These are phyloP conservation scores for Drosophila grimshawi DNA, from an alignment of 1,140 invertebrate genomes.

Conservation along the genomic window DNA sequence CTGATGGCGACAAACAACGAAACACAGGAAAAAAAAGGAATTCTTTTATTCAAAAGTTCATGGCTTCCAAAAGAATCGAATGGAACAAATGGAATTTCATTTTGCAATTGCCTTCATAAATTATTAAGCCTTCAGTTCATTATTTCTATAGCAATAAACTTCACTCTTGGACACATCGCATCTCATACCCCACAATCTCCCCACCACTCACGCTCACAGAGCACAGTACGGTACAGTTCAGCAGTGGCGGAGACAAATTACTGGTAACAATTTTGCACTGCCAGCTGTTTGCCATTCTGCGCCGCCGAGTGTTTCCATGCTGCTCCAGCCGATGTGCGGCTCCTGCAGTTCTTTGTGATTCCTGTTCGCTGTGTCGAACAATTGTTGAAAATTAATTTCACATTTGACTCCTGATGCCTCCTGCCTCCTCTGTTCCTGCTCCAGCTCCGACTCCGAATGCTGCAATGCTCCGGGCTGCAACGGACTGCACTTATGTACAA, in stretches of 20 bases:
- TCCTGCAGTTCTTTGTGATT: slow-evolving; percentile 47
- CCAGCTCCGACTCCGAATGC: background rate
- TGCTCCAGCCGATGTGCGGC: background rate
- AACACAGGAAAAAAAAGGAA: background rate
- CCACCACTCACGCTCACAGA: background rate
- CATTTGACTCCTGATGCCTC: slow-evolving; percentile 63
- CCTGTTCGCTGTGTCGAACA: slow-evolving; percentile 58
- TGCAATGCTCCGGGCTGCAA: slow-evolving; percentile 8
- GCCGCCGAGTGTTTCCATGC: slow-evolving; percentile 8
- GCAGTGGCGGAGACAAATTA: slow-evolving; percentile 58
- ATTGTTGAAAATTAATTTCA: slow-evolving; percentile 67
- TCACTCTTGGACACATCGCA: slow-evolving; percentile 22
- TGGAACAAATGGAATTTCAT: slow-evolving; percentile 47
- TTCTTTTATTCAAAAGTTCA: background rate
- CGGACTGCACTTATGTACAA: slow-evolving; percentile 60
- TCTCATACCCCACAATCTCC: background rate
- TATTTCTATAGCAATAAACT: slow-evolving; percentile 65
- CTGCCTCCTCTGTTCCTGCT: background rate
- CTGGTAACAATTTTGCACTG: slow-evolving; percentile 52
- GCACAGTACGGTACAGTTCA: background rate
- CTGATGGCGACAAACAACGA: background rate
- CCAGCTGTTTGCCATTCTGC: slow-evolving; percentile 48
- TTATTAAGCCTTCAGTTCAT: slow-evolving; percentile 60
- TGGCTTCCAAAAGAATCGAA: slow-evolving; percentile 14
- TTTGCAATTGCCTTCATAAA: slow-evolving; percentile 64